Base-by-base conservation (phyloP, 2,888 invertebrate genomes). In the Parapristionchus giblindavisi region DNA sequence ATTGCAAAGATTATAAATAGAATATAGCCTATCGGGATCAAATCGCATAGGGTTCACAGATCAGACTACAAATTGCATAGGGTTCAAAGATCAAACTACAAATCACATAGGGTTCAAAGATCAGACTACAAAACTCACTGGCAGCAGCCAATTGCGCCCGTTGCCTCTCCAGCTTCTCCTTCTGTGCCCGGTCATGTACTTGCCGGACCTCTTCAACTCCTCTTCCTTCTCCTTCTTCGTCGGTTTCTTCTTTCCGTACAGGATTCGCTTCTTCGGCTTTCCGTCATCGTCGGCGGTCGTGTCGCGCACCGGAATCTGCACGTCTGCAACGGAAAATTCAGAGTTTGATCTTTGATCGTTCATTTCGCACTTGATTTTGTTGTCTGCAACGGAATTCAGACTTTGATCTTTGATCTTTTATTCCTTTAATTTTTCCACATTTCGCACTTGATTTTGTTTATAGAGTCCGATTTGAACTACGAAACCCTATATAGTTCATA, bases 141-240 rank as follows among this genome's bases (percentile, higher is more conserved):
- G 77, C 77, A 24, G 82, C 81, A 27, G 76, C 80, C 29, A 81
- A 73, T 51, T 79, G 78, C 34, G 77, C 94, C 89, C 94, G 93
- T 8, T 95, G 94, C 81, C 95, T 93, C 71, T 83, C 82, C 79
- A 93, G 92, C 84, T 95, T 95, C 80, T 93, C 93, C 88, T 94
- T 96, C 88, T 99, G 96, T 89, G 96, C 96, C 0, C 92, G 2
- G 96, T 96, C 76, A 97, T 89, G 43, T 95, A 91, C 89, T 95
- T 97, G 2, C 98, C 98, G 90, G 97, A 97, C n/a, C 94, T 94
- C 89, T 97, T 97, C 83, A 95, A 91, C 87, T 11, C 61, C n/a
- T 61, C 61, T 79, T 94, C 95, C 68, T 94, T 92, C 88, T 95
- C 95, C 88, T 94, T 95, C n/a, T 61, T 36, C 66, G 32, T 36